Evolutionary conservation across 2,888 invertebrate species (phyloP), one percentile per base, ranked within the genome.

Genomic region (Pammene aurita): DNA sequence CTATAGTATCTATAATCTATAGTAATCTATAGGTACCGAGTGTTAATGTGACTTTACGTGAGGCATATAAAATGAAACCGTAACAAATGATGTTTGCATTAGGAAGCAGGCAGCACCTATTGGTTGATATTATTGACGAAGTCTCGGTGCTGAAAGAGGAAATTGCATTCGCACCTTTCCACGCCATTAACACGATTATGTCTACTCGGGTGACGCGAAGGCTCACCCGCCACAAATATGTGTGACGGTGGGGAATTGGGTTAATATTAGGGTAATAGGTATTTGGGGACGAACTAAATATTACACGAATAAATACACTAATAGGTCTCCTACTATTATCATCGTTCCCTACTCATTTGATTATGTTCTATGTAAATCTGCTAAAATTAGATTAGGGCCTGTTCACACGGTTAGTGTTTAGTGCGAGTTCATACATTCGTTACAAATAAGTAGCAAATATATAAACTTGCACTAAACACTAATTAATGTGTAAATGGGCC

Each of bases 121-220:
- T 67, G 62, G 67, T 55, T 67, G 61, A 64, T 68, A 64, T 64
- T 68, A 64, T 68, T 63, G 38, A 52, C 56, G 52, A 34, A 57
- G 67, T 56, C 57, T 68, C 68, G 44, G 48, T 38, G 58, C 58
- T 58, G 26, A 54, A 63, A 64, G 35, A 58, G 68, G 68, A 68
- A 68, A 68, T 68, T 68, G 63, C 68, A 68, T 68, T 68, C 68
- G 63, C 52, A 54, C 63, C 57, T 68, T 68, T 68, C 68, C 63
- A 63, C 68, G 58, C 58, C 68, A 68, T 68, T 64, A 68, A 58
- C 68, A 64, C 63, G 68, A 58, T 68, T 68, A 64, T 57, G 63
- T 68, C 68, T 57, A 64, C 57, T 18, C 50, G 44, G 16, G 63
- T 58, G 68, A 68, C 58, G 38, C 13, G 57, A n/a, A 13, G 60